Evolutionary conservation across 92 coral and sea anemone genomes (phyloP).

Genomic region (Virgularia gustaviana): DNA sequence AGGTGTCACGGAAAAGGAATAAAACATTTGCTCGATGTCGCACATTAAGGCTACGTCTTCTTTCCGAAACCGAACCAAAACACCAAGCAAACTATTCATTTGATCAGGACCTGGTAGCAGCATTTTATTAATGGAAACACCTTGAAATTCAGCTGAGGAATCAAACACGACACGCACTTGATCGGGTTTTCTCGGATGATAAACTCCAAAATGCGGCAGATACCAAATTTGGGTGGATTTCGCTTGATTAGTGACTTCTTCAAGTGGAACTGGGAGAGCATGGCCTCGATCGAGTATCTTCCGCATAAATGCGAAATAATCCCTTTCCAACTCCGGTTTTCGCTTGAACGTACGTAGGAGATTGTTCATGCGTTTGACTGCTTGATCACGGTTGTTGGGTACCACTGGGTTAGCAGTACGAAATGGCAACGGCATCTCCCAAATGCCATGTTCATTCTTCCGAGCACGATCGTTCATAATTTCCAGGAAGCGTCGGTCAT

Average conservation of each 20-base stretch:
- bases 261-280: constrained; percentile 18
- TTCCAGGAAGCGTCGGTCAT: too few relatives aligned
- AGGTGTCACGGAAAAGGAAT: not conserved
- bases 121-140: constrained; percentile 9
- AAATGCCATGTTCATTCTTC: not conserved
- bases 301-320: constrained; percentile 33
- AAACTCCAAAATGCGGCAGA: constrained; percentile 15
- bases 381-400: constrained; percentile 31
- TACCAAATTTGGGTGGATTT: not conserved
- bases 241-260: not conserved
- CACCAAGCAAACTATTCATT: constrained; percentile 12
- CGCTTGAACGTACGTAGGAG: not conserved
- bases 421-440: constrained; percentile 14
- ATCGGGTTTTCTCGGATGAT: constrained; percentile 20
- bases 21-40: constrained; percentile 12
- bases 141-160: constrained; percentile 5
- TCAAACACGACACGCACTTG: constrained; percentile 15
- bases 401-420: not conserved
- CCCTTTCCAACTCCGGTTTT: constrained; percentile 23
- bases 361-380: not conserved
- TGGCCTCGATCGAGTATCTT: constrained; percentile 15
- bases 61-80: constrained; percentile 5
- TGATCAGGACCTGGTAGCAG: constrained; percentile 18
- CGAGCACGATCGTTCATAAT: not conserved
- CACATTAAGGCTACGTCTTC: constrained; percentile 16